Base-by-base conservation (phyloP, 92 coral and sea anemone species). In the Palythoa grandis region DNA sequence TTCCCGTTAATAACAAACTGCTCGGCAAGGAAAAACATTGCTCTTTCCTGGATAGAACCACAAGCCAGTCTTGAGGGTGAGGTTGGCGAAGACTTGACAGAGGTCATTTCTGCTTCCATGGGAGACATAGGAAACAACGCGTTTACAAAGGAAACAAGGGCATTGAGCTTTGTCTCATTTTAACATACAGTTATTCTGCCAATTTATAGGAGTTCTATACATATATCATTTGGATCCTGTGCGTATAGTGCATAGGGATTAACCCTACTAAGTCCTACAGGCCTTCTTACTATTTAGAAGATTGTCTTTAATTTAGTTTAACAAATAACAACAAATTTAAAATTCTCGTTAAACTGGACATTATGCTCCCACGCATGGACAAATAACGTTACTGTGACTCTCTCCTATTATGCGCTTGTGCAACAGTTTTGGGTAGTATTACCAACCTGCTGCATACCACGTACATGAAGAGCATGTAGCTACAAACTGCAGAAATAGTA, bases 1-100 rank as follows among this genome's bases (percentile, higher is more conserved):
- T 83, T 47, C 40, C 77, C 74, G 22, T 54, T 69, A 72, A 3
- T 74, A 58, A 87, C 82, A 63, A 91, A 91, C 57, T 87, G 91
- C 52, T 72, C 57, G 1, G 86, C 77, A 40, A 91, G 75, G 63
- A 83, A 91, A 3, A 83, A 16, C 1, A 91, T 8, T 0, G 93
- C 82, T 11, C 79, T 83, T 24, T 68, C 88, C 4, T 90, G 89
- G 52, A 90, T 74, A 73, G 52, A 50, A 29, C 79, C 23, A 58
- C 56, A 35, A 54, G 57, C 25, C 50, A 77, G 24, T 48, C 69
- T 3, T 72, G 82, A 52, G 57, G 82, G 77, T 7, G 20, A 11
- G 40, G 74, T 2, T 4, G 43, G 19, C 6, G 47, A 14, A 10
- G 11, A 7, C 3, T 25, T 47, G 47, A 38, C 37, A 7, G 85